Base-by-base conservation (phyloP, 2,113 vertebrate species). In the Clarias macrocephalus region DNA sequence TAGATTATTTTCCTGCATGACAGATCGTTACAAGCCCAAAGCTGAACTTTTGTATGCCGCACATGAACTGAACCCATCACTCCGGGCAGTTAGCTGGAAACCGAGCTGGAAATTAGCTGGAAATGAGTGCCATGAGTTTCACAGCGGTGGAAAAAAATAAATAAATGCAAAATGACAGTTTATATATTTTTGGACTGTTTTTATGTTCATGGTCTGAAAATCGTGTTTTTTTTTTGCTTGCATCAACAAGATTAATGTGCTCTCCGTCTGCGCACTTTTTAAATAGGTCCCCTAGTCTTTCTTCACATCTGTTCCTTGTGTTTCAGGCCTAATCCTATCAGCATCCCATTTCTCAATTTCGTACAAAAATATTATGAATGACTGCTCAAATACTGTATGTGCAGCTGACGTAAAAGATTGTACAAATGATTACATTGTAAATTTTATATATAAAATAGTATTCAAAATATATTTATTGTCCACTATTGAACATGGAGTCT, bases 1-100 rank as follows among this genome's bases (percentile, higher is more conserved):
- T 73, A 86, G 80, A 79, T 83, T 83, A 65, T 73, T 73, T 80
- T 30, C 73, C 57, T 48, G 82, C 48, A 48, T 73, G 73, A 48
- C 30, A 48, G 57, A 86, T 83, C n/a, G 60, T 75, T 82, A 48
- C 19, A 62, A 25, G 10, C 72, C 81, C 21, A 42, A 56, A 77
- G 80, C 80, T 12, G 60, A 76, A 86, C 60, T 57, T 57, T 80
- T 65, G 30, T 76, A 75, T 42, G n/a, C 18, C 2, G n/a, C 59
- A 28, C 66, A 59, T 59, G 62, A 82, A 75, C 30, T 25, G 19
- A 54, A 28, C 13, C 18, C 3, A 0, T 21, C 65, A 72, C 73
- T 81, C 6, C 28, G n/a, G 33, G 82, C 42, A 33, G 63, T 54
- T 48, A 19, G 57, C 1, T 52, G 28, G 59, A 52, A 83, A 57